These are phyloP conservation scores for Dasyornis broadbenti DNA, from an alignment of 2,113 vertebrate genomes.

Conservation along the genomic window DNA sequence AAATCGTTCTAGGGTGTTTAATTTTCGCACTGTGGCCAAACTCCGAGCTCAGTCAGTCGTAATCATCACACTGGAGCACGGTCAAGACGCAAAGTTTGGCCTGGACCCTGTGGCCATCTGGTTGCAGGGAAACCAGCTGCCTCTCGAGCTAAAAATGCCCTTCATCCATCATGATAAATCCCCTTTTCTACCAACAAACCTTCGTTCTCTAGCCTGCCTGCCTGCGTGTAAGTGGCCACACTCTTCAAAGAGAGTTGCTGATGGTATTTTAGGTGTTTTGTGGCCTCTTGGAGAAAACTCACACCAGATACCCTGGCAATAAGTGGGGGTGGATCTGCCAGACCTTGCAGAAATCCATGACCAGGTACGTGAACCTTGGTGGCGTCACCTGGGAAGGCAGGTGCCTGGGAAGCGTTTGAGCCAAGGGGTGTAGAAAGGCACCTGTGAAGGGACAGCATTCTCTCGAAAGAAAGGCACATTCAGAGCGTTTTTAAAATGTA, in stretches of 20 bases:
- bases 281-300: neutral
- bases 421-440: neutral
- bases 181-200: constrained; percentile 16
- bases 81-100: constrained; percentile 51
- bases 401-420: neutral
- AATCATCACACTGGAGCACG: constrained; percentile 16
- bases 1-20: neutral
- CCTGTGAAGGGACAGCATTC: neutral
- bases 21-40: neutral
- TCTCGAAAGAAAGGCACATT: neutral
- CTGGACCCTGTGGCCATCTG: constrained; percentile 59
- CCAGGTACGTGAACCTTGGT: neutral
- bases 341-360: neutral
- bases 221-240: neutral
- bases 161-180: constrained; percentile 46
- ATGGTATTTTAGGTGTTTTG: neutral
- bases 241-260: neutral
- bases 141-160: constrained; percentile 25
- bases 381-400: neutral
- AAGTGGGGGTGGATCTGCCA: neutral
- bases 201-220: constrained; percentile 9
- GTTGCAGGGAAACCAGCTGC: constrained; percentile 50
- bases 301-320: neutral
- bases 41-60: neutral
- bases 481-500: neutral